Conservation (phyloP, 1,140 invertebrate genomes). For the Drosophila willistoni region DNA sequence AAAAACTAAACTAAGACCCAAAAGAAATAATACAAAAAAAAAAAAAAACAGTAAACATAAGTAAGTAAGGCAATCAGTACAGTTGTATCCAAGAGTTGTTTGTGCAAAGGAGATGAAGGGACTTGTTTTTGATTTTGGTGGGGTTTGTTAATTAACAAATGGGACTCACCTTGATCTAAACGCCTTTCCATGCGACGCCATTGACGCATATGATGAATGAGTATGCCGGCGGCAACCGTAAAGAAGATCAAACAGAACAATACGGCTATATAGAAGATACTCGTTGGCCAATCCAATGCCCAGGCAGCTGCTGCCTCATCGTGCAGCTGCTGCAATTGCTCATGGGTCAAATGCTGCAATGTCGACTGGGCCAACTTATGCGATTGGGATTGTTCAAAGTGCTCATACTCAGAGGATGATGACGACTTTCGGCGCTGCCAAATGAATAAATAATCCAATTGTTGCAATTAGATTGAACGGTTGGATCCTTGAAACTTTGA, state of each 20-base stretch:
- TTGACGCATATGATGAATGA: slow-evolving; percentile 86
- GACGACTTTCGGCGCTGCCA: slow-evolving; percentile 74
- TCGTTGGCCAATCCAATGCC: slow-evolving; percentile 85
- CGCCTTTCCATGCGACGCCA: slow-evolving; percentile 85
- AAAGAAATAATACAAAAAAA: too few relatives aligned
- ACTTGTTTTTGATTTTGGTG: too few relatives aligned
- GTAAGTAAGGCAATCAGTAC: slow-evolving; percentile 1
- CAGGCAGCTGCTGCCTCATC: slow-evolving; percentile 68
- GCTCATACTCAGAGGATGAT: slow-evolving; percentile 53
- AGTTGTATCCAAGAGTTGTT: background rate
- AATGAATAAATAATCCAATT: background rate
- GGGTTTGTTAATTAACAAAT: too few relatives aligned
- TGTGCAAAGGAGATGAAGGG: background rate
- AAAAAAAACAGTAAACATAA: background rate
- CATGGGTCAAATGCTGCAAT: slow-evolving; percentile 73
- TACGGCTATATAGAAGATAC: slow-evolving; percentile 85
- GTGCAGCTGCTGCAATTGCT: slow-evolving; percentile 76
- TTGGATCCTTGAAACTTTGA: background rate
- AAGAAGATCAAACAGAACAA: slow-evolving; percentile 87
- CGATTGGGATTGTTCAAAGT: slow-evolving; percentile 51
- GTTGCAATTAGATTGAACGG: too few relatives aligned
- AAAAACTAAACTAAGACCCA: too few relatives aligned
- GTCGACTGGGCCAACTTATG: background rate
- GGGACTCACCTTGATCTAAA: slow-evolving; percentile 84
- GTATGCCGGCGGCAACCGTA: slow-evolving; percentile 86